Percentiles rank a stretch among this genome's conserved stretches.
Evolutionary conservation across 2,888 invertebrate genomes (phyloP).

Genomic region (Ariolimax columbianus): DNA sequence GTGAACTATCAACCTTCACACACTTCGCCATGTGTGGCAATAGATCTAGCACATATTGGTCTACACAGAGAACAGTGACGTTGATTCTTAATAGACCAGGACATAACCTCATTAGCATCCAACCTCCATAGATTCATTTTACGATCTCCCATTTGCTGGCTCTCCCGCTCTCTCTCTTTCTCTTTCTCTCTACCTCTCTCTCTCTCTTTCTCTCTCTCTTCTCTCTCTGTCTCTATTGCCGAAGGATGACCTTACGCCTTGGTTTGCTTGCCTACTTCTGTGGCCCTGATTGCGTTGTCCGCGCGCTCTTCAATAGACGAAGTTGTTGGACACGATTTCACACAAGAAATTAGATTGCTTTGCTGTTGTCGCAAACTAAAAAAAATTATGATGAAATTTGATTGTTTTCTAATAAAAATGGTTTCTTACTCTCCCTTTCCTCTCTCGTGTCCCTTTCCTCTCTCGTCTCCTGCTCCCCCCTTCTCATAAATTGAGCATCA

Average conservation of each 20-base stretch:
- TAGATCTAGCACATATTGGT: too few relatives aligned
- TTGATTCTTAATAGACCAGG: too few relatives aligned
- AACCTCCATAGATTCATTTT: too few relatives aligned
- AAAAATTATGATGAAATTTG: slow-evolving; percentile 28
- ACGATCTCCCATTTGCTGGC: too few relatives aligned
- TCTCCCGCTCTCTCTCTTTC: too few relatives aligned
- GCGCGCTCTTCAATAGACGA: background rate
- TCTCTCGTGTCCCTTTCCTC: background rate
- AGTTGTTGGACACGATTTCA: slow-evolving; percentile 5
- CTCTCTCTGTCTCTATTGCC: background rate
- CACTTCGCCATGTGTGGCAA: too few relatives aligned
- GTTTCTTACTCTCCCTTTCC: background rate
- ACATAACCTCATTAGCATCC: too few relatives aligned
- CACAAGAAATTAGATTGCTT: slow-evolving; percentile 29
- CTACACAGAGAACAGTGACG: too few relatives aligned
- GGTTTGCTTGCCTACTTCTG: background rate
- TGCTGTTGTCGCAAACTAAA: slow-evolving; percentile 17
- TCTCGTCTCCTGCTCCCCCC: background rate
- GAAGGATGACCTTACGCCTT: background rate
- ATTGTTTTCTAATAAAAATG: slow-evolving; percentile 26
- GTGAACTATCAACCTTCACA: too few relatives aligned
- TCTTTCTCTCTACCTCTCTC: too few relatives aligned
- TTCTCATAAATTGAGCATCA: background rate
- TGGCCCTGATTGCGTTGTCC: background rate
- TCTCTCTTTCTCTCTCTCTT: too few relatives aligned